Percentiles rank a stretch among this genome's conserved stretches.
These are phyloP conservation scores for Elephas maximus DNA, from an alignment of 2,113 vertebrate genomes.

Conservation along the genomic window DNA sequence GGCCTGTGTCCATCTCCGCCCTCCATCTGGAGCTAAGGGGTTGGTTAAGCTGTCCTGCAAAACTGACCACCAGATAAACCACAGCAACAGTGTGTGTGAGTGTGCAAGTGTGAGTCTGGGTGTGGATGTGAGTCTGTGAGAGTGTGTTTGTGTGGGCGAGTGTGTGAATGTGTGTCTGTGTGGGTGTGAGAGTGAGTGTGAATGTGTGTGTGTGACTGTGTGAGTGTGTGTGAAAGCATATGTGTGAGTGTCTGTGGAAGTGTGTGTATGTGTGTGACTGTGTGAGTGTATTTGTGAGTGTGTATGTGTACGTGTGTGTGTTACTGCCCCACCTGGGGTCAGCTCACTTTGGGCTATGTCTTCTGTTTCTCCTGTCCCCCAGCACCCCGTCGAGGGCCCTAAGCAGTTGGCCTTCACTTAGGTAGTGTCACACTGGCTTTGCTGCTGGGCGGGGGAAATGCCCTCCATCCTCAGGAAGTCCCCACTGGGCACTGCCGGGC, in stretches of 20 bases:
- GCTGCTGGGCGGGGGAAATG: background rate
- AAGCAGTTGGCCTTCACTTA: background rate
- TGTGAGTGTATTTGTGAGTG: background rate
- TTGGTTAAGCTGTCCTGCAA: background rate
- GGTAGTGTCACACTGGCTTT: too few relatives aligned
- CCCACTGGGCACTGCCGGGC: background rate
- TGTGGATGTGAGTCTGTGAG: background rate
- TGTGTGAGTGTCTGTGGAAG: background rate
- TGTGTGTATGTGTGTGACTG: background rate
- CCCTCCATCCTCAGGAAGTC: background rate
- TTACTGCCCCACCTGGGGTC: background rate
- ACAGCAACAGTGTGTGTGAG: background rate
- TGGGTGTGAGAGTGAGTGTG: background rate
- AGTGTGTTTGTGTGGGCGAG: fast-evolving
- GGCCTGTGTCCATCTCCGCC: background rate
- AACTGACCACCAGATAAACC: background rate
- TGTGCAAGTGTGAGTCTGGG: fast-evolving
- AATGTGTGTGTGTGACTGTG: background rate
- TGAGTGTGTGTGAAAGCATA: background rate
- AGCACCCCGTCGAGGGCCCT: fast-evolving
- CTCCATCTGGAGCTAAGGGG: background rate
- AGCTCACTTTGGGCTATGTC: background rate
- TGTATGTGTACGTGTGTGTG: background rate
- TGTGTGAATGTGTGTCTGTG: background rate
- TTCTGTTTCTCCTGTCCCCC: background rate